A percentile compares a stretch with the other conserved stretches of the same genome.
phyloP scores from a whole-genome alignment of 2,797 vertebrate species.

The Staurois parvus region DNA sequence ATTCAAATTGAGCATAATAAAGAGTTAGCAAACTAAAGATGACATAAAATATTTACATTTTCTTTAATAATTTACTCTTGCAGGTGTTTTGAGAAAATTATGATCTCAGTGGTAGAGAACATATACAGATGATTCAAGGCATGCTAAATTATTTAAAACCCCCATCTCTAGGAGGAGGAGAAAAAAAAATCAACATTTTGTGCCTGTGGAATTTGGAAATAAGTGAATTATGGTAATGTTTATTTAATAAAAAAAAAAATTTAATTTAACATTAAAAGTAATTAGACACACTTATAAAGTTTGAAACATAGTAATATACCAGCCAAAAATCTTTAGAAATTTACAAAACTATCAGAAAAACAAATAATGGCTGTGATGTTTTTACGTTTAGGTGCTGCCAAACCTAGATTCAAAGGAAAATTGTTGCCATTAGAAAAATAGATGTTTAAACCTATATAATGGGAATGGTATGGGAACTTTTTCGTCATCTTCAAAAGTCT shows the following conservation, averaged over 20 bases:
- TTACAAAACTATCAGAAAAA: too few species aligned
- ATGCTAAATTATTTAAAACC: background rate
- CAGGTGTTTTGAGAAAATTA: constrained; percentile 6
- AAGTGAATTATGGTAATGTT: background rate
- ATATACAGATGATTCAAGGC: background rate
- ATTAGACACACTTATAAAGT: background rate
- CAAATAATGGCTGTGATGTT: too few species aligned
- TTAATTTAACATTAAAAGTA: background rate
- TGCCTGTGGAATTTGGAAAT: background rate
- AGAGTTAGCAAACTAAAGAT: background rate
- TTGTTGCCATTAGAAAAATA: too few species aligned
- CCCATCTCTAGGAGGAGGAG: background rate
- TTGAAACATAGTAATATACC: too few species aligned
- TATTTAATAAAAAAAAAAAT: background rate
- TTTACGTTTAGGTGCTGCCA: too few species aligned
- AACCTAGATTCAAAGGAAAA: too few species aligned
- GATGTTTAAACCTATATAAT: too few species aligned
- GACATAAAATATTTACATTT: constrained; percentile 5
- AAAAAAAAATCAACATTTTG: background rate
- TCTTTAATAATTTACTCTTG: constrained; percentile 7
- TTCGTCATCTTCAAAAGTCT: too few species aligned
- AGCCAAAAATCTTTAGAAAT: too few species aligned
- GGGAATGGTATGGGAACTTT: too few species aligned
- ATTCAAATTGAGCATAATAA: background rate
- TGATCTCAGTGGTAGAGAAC: background rate